phyloP scores from a whole-genome alignment of 2,113 vertebrate species.

The Pelecanus crispus region DNA sequence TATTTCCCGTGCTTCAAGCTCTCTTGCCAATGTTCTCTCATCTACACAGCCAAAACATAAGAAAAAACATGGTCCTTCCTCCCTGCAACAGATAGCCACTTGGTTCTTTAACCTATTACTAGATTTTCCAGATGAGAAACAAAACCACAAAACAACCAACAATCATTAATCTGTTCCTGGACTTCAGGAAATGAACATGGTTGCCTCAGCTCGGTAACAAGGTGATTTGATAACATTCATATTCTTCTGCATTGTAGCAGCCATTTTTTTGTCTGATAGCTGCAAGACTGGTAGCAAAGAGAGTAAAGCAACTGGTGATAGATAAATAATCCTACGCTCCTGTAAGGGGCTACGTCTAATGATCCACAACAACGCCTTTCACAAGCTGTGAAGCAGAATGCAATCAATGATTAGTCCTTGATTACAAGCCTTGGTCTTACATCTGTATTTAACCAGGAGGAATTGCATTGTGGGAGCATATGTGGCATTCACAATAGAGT shows the following conservation, averaged over 20 bases:
- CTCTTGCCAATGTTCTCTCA: not conserved
- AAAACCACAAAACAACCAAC: not conserved
- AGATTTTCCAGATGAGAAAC: not conserved
- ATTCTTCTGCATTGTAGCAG: not conserved
- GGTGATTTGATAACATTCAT: not conserved
- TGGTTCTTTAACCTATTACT: not conserved
- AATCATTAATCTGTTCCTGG: not conserved
- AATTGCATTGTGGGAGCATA: conserved; percentile 10
- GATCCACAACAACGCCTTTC: conserved; percentile 55
- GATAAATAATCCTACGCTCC: conserved; percentile 60
- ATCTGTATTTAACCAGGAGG: conserved; percentile 47
- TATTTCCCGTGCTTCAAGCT: not conserved
- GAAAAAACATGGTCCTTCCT: not conserved
- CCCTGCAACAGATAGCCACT: not conserved
- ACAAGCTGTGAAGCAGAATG: conserved; percentile 57
- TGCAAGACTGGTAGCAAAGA: not conserved
- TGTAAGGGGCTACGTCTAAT: conserved; percentile 41
- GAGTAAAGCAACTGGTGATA: conserved; percentile 29
- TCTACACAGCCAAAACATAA: not conserved
- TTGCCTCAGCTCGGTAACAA: not conserved
- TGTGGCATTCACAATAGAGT: not conserved
- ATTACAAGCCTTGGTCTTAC: conserved; percentile 49
- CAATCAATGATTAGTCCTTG: conserved; percentile 45
- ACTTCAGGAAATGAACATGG: not conserved
- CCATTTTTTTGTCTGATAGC: not conserved